Conservation (phyloP, 37 sponge, comb jelly and placozoan species). For the Ephydatia muelleri region DNA sequence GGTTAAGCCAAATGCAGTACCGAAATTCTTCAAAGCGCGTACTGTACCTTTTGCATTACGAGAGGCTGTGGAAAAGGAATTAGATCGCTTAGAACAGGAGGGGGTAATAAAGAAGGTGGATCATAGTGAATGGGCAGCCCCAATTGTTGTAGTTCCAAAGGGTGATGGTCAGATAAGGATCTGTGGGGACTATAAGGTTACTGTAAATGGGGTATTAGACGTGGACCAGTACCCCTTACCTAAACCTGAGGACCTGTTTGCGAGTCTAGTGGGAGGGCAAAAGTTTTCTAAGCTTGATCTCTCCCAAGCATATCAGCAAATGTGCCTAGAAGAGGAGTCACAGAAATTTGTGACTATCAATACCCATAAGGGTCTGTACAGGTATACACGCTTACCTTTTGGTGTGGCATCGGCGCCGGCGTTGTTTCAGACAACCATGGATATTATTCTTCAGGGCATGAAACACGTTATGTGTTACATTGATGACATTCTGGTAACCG, state of each 20-base stretch:
- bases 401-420: too few species aligned
- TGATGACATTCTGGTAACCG: too few species aligned
- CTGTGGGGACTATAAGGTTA: too few species aligned
- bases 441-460: conserved; percentile 7
- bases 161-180: conserved; percentile 23
- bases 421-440: not conserved
- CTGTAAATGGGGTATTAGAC: conserved; percentile 20
- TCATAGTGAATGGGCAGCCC: conserved; percentile 58
- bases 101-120: conserved; percentile 14
- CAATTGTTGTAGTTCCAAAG: conserved; percentile 54
- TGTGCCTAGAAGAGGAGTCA: conserved; percentile 22
- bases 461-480: conserved; percentile 13
- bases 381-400: too few species aligned
- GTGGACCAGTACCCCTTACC: conserved; percentile 40
- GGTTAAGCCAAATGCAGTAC: conserved; percentile 12
- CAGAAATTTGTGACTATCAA: conserved; percentile 17
- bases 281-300: conserved; percentile 53
- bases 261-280: conserved; percentile 22
- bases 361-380: conserved; percentile 48
- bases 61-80: conserved; percentile 14
- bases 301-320: conserved; percentile 16
- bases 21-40: conserved; percentile 21
- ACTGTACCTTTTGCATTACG: conserved; percentile 25
- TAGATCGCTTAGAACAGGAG: conserved; percentile 23
- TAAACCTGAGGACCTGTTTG: conserved; percentile 39